Evolutionary conservation across 2,113 vertebrate species (phyloP).

Genomic region (Strix aluco): DNA sequence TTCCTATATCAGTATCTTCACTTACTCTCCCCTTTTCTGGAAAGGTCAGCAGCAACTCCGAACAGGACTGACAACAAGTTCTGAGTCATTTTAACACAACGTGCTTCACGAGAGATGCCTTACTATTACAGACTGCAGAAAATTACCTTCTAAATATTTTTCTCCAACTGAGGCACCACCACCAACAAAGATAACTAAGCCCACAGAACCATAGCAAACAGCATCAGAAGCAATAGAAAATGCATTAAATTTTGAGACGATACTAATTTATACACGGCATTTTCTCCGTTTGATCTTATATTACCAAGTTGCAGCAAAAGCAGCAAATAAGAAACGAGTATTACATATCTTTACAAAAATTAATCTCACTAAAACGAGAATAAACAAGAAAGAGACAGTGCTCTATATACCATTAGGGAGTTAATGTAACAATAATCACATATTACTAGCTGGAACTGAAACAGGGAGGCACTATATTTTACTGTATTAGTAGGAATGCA

Average conservation of each 20-base stretch:
- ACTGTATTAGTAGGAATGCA: background rate
- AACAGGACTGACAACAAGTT: background rate
- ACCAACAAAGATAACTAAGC: background rate
- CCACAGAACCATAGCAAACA: background rate
- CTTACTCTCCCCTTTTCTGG: conserved; percentile 3
- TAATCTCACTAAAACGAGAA: background rate
- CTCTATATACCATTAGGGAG: background rate
- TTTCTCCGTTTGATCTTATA: background rate
- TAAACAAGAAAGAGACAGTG: background rate
- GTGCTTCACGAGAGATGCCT: background rate
- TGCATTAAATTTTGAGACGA: background rate
- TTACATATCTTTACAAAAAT: background rate
- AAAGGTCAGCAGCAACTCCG: background rate
- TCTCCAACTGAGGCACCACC: background rate
- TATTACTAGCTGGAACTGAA: background rate
- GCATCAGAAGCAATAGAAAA: background rate
- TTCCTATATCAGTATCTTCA: background rate
- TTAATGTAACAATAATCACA: background rate
- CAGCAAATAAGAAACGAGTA: background rate
- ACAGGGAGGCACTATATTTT: background rate
- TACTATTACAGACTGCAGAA: background rate
- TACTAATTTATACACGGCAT: background rate
- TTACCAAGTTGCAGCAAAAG: background rate
- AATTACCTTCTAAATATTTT: background rate
- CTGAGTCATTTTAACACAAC: background rate